phyloP scores from a whole-genome alignment of 2,888 invertebrate genomes.

The Ectropis crepuscularia region DNA sequence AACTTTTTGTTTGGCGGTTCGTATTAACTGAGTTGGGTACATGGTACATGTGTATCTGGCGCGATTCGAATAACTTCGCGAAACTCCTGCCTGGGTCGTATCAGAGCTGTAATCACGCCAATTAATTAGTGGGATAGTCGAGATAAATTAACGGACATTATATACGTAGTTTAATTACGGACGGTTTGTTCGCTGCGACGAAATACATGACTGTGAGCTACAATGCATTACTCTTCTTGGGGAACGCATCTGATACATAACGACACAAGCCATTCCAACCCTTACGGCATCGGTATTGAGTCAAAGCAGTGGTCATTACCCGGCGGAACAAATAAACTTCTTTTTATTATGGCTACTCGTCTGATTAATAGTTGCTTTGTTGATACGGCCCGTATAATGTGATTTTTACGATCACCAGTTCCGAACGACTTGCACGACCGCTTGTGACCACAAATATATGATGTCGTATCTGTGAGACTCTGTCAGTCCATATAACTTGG shows the following conservation, averaged over 20 bases:
- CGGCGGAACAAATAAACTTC: constrained; percentile 26
- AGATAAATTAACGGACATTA: constrained; percentile 25
- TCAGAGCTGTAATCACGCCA: constrained; percentile 28
- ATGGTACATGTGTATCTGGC: constrained; percentile 24
- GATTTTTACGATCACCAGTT: constrained; percentile 33
- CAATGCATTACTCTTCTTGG: not conserved
- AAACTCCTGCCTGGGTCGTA: constrained; percentile 22
- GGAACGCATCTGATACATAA: not conserved
- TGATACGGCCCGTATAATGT: constrained; percentile 29
- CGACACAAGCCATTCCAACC: constrained; percentile 10
- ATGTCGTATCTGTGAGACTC: constrained; percentile 8
- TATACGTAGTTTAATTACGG: constrained; percentile 2
- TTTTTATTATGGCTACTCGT: constrained; percentile 31
- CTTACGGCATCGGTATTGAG: constrained; percentile 15
- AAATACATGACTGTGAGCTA: not conserved
- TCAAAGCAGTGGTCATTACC: constrained; percentile 16
- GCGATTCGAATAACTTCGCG: constrained; percentile 28
- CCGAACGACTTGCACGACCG: constrained; percentile 25
- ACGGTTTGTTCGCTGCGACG: constrained; percentile 12
- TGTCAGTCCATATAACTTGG: constrained; percentile 9
- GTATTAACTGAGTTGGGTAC: constrained; percentile 26
- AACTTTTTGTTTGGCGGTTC: constrained; percentile 20
- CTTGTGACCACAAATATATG: constrained; percentile 25
- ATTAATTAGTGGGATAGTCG: constrained; percentile 32
- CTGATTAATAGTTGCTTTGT: constrained; percentile 33